Base-by-base conservation (phyloP, 2,797 vertebrate species). In the Staurois parvus region DNA sequence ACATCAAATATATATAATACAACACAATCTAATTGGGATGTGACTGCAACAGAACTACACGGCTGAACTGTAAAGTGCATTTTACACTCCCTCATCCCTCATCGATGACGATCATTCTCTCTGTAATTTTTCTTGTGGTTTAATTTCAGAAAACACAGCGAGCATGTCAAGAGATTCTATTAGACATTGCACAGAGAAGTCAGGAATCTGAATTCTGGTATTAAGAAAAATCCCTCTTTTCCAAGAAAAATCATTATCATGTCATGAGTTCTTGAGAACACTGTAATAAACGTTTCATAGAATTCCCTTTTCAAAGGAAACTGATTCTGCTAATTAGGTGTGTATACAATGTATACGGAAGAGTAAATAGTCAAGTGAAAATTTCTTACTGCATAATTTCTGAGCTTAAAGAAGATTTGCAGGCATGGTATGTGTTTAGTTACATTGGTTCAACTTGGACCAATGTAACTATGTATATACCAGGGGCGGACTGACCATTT, bases 61-160 rank as follows among this genome's bases (percentile, higher is more conserved):
- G 73, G 56, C 67, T 83, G 52, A 82, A 78, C 66, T 86, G 85
- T 73, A 86, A 83, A 86, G 72, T 83, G 74, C 73, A 52, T 78
- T 86, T 81, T 81, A 56, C 68, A 64, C 59, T 69, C 52, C 30
- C 59, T 12, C 52, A 82, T 72, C 29, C 48, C 72, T 82, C 84
- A 86, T 82, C 37, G 37, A 24, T 83, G 73, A 56, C 34, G 66
- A 83, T 56, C 75, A 30, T 78, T 67, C 28, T 75, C 29, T 40
- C 40, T 72, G 30, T 42, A 56, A 83, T 66, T 76, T 68, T 82
- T 83, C 80, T 78, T 73, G 64, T 34, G 68, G n/a, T 83, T 59
- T 79, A 83, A 83, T 86, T 86, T 86, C 37, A 78, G 37, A 83
- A 79, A 83, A 78, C 37, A 21, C 40, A 79, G 40, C 69, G 40